phyloP scores from a whole-genome alignment of 2,888 invertebrate genomes.

The Noctua fimbriata region DNA sequence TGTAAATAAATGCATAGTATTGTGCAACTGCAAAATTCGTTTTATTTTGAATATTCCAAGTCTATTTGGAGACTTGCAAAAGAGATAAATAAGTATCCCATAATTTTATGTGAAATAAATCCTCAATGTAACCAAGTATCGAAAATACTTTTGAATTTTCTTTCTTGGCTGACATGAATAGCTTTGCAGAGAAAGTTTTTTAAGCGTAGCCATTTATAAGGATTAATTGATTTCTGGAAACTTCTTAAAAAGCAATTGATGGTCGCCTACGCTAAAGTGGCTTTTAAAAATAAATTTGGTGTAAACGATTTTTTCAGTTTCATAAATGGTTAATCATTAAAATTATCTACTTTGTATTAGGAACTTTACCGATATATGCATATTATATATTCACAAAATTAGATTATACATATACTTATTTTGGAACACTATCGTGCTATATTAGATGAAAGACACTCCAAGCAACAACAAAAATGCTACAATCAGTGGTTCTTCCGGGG shows the following conservation, averaged over 20 bases:
- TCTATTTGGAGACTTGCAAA: neutral
- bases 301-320: too few species aligned
- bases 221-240: constrained; percentile 26
- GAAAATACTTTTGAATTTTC: neutral
- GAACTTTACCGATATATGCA: neutral
- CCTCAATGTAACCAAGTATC: neutral
- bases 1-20: neutral
- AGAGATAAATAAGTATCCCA: neutral
- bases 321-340: neutral
- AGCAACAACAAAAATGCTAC: neutral
- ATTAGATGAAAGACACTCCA: neutral
- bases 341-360: neutral
- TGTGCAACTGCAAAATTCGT: neutral
- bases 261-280: neutral
- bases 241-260: constrained; percentile 27
- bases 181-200: constrained; percentile 10
- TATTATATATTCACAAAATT: neutral
- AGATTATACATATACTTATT: neutral
- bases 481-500: neutral
- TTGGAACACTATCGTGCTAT: neutral
- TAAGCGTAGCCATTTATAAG: constrained; percentile 14
- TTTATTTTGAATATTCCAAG: neutral
- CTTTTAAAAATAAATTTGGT: neutral
- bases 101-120: constrained; percentile 2
- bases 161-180: constrained; percentile 6